Conservation (phyloP, 2,888 invertebrate species). For the Papilio elwesi region DNA sequence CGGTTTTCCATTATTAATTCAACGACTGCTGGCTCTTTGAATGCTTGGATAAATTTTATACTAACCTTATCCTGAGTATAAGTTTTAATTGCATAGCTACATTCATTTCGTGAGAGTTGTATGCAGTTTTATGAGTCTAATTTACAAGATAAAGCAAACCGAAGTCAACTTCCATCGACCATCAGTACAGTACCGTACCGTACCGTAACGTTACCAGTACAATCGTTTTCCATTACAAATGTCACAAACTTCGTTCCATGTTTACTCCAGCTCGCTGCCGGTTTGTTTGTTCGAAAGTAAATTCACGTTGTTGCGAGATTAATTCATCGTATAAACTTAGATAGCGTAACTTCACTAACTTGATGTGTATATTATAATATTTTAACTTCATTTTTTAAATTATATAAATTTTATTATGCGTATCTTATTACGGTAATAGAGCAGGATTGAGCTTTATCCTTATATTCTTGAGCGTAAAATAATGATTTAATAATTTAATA, state of each 20-base stretch:
- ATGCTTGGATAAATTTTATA: not conserved
- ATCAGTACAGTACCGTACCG: no score
- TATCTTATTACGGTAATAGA: no score
- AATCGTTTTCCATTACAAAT: slow-evolving; percentile 19
- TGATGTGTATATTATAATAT: not conserved
- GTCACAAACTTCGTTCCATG: not conserved
- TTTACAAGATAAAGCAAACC: slow-evolving; percentile 21
- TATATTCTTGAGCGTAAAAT: no score
- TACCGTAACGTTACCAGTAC: slow-evolving; percentile 10
- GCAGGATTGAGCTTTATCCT: no score
- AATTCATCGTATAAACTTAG: slow-evolving; percentile 9
- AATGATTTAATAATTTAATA: no score
- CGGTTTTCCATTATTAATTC: no score
- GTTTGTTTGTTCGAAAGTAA: not conserved
- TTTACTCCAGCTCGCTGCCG: not conserved
- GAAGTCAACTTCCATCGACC: slow-evolving; percentile 1
- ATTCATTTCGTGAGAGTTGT: not conserved
- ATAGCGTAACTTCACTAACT: not conserved
- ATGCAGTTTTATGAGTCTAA: not conserved
- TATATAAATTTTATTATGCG: not conserved
- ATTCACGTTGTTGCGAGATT: not conserved
- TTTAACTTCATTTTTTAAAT: not conserved
- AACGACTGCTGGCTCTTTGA: not conserved
- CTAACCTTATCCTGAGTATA: not conserved
- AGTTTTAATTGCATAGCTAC: not conserved